Percentiles rank a stretch among this genome's conserved stretches.
These are phyloP conservation scores for Psittacula cyanocephala DNA, from an alignment of 2,113 vertebrate species.

Conservation along the genomic window DNA sequence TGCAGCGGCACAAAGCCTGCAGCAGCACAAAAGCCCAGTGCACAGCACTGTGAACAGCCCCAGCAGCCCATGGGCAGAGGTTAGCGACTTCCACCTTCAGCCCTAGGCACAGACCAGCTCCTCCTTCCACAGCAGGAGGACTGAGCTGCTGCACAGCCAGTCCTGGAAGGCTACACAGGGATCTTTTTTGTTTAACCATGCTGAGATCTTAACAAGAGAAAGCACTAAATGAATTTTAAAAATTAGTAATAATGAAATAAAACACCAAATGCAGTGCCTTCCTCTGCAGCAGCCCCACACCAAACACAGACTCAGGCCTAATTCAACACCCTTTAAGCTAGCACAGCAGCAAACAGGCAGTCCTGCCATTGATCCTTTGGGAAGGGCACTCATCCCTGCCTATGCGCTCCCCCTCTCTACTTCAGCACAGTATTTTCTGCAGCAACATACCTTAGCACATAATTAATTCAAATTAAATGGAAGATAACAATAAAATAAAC, in stretches of 20 bases:
- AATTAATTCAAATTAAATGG: background rate
- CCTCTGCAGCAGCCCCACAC: background rate
- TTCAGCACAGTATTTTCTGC: background rate
- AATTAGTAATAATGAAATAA: background rate
- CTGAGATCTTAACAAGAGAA: background rate
- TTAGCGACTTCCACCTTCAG: background rate
- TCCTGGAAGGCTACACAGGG: background rate
- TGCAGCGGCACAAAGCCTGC: background rate
- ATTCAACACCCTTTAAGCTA: no score
- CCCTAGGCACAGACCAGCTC: background rate
- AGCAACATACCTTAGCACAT: fast-evolving
- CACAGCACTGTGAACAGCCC: background rate
- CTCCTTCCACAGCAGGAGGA: background rate
- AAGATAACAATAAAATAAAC: background rate
- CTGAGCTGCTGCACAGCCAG: background rate
- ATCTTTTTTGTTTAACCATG: background rate
- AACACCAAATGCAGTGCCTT: background rate
- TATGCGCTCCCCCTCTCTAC: background rate
- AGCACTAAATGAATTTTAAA: background rate
- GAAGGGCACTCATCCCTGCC: fast-evolving
- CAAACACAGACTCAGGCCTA: fast-evolving
- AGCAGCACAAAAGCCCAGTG: background rate
- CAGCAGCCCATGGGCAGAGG: background rate
- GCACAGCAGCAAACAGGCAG: background rate
- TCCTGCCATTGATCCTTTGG: fast-evolving